Base-by-base conservation (phyloP, 2,888 invertebrate genomes). In the Cryptops parisi region DNA sequence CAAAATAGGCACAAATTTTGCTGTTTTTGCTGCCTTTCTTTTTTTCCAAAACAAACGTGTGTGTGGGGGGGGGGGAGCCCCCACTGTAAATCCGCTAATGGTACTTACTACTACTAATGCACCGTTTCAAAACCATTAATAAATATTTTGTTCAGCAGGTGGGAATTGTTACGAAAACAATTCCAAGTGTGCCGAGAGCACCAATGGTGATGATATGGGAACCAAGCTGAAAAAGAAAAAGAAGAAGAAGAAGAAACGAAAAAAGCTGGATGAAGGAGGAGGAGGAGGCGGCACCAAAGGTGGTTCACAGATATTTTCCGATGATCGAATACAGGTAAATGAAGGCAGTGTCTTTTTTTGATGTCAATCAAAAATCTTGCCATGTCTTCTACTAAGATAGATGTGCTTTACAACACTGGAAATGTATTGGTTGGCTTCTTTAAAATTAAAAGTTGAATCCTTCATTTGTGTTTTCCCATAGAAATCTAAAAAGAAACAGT, bases 401-500 rank as follows among this genome's bases (percentile, higher is more conserved):
- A n/a, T n/a, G n/a, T n/a, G n/a, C n/a, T n/a, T n/a, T n/a, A n/a
- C 17, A 19, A 41, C n/a, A 9, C 5, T 3, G 6, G n/a, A 9
- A n/a, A 9, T 6, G 21, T 9, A 19, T 41, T 6, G 15, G 6
- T 41, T 41, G 4, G 6, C 21, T 41, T 41, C 21, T 6, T 6
- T 41, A 12, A 33, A 33, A 19, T 41, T 19, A 6, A 41, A 9
- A 19, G 21, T 6, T 9, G 9, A 41, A 15, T 41, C 4, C 6
- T 41, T 6, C 21, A 19, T 41, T 33, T 33, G 15, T 12, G 15
- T 41, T 41, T 22, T 22, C 9, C 15, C 33, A 6, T 23, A 45
- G 45, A 45, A 45, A 45, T 15, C 17, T 17, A 54, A 51, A 38
- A 39, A 44, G n/a, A 25, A 40, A 17, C 6, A 33, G 15, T 56